phyloP scores from a whole-genome alignment of 2,113 vertebrate genomes.

The Petroica traversi region DNA sequence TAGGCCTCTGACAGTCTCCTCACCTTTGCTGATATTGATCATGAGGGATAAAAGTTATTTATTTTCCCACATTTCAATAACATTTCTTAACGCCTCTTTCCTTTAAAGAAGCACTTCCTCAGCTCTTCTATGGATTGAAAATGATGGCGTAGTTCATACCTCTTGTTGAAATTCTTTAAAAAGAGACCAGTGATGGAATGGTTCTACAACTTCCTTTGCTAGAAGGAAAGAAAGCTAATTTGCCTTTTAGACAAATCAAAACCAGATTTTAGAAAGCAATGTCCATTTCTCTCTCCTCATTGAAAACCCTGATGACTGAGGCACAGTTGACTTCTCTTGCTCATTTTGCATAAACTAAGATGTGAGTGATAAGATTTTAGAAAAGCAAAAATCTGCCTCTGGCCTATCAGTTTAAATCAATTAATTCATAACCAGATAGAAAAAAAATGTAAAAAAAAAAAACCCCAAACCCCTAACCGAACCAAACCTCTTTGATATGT shows the following conservation, averaged over 20 bases:
- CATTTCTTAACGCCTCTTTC: conserved; percentile 25
- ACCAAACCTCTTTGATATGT: background rate
- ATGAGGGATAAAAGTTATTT: conserved; percentile 47
- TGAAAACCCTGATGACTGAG: background rate
- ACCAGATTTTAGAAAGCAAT: background rate
- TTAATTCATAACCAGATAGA: background rate
- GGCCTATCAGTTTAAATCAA: background rate
- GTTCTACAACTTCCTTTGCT: background rate
- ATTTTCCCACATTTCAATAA: conserved; percentile 49
- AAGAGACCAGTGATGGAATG: background rate
- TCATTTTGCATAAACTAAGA: background rate
- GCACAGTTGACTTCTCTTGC: background rate
- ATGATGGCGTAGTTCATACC: background rate
- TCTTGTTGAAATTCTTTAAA: background rate
- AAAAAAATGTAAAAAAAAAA: background rate
- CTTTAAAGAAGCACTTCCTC: conserved; percentile 31
- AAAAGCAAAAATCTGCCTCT: background rate
- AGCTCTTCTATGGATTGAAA: conserved; percentile 9
- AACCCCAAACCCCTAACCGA: too few species aligned
- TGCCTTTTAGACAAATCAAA: background rate
- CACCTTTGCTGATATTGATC: conserved; percentile 35
- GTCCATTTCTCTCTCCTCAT: background rate
- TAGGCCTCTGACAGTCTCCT: background rate
- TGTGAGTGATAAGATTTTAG: background rate
- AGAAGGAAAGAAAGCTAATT: background rate